Percentiles rank a stretch among this genome's conserved stretches.
Conservation (phyloP, 2,888 invertebrate species). For the Sabellastarte sp. region DNA sequence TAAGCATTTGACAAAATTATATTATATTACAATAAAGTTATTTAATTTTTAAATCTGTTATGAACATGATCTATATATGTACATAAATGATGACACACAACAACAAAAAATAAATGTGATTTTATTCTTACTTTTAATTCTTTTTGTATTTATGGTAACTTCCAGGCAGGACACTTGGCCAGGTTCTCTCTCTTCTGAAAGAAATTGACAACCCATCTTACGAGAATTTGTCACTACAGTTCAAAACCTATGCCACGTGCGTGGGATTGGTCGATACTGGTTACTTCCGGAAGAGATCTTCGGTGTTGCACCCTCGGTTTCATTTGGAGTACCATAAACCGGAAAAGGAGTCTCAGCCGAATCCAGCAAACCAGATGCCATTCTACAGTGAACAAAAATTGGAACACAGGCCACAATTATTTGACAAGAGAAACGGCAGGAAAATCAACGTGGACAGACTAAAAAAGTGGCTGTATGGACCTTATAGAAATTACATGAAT, state of each 20-base stretch:
- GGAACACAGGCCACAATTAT: neutral
- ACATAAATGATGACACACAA: too few relatives aligned
- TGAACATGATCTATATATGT: too few relatives aligned
- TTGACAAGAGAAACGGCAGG: neutral
- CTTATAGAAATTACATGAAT: neutral
- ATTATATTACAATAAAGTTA: too few relatives aligned
- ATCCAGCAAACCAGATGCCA: neutral
- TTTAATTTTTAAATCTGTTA: too few relatives aligned
- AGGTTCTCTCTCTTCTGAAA: slow-evolving; percentile 18
- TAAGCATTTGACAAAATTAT: too few relatives aligned
- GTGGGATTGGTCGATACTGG: slow-evolving; percentile 31
- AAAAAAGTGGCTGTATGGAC: neutral
- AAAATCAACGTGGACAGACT: neutral
- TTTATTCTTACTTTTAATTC: too few relatives aligned
- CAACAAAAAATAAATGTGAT: too few relatives aligned
- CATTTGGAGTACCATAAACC: too few relatives aligned
- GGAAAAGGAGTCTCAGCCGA: neutral
- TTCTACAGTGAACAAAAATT: neutral
- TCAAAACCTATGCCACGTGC: slow-evolving; percentile 26
- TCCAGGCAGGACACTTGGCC: slow-evolving; percentile 17
- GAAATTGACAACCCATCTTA: slow-evolving; percentile 24
- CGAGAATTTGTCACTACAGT: slow-evolving; percentile 15
- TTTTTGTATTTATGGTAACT: too few relatives aligned
- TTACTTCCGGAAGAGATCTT: slow-evolving; percentile 25
- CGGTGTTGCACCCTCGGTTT: neutral